A percentile compares a stretch with the other conserved stretches of the same genome.
Conservation (phyloP, 2,797 vertebrate species). For the Emydoidea blandingii region DNA sequence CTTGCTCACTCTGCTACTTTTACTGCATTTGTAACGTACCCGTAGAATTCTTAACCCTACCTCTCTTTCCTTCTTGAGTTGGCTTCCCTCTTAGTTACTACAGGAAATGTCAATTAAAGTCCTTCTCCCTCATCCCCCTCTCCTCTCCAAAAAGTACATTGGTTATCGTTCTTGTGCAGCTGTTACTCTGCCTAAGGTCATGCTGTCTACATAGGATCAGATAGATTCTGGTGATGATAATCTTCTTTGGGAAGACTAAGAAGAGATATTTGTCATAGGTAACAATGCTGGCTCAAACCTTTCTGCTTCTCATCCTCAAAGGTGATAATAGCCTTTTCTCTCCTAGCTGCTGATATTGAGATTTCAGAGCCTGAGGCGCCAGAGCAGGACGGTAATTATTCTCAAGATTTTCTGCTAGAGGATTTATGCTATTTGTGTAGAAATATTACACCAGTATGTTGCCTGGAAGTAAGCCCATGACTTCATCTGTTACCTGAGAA, state of each 20-base stretch:
- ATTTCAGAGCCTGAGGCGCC: slow-evolving; percentile 19
- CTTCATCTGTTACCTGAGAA: not conserved
- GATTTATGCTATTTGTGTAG: slow-evolving; percentile 29
- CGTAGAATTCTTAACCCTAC: not conserved
- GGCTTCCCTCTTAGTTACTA: not conserved
- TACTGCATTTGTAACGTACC: not conserved
- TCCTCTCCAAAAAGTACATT: not conserved
- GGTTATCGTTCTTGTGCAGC: not conserved
- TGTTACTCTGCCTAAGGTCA: slow-evolving; percentile 18
- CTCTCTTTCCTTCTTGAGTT: not conserved
- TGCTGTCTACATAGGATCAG: not conserved
- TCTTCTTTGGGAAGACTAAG: slow-evolving; percentile 38
- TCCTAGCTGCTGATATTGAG: not conserved
- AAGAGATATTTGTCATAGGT: slow-evolving; percentile 30
- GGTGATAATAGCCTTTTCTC: slow-evolving; percentile 36
- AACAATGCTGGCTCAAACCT: not conserved
- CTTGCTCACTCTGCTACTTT: not conserved
- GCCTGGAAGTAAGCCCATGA: not conserved
- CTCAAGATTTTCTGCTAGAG: not conserved
- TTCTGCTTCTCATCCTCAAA: slow-evolving; percentile 5
- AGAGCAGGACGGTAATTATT: slow-evolving; percentile 51
- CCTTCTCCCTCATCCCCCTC: not conserved
- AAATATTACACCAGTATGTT: slow-evolving; percentile 27
- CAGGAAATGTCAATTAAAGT: not conserved
- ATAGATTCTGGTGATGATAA: slow-evolving; percentile 47